These are phyloP conservation scores for Bagarius yarrelli DNA, from an alignment of 2,113 vertebrate species.

Conservation along the genomic window DNA sequence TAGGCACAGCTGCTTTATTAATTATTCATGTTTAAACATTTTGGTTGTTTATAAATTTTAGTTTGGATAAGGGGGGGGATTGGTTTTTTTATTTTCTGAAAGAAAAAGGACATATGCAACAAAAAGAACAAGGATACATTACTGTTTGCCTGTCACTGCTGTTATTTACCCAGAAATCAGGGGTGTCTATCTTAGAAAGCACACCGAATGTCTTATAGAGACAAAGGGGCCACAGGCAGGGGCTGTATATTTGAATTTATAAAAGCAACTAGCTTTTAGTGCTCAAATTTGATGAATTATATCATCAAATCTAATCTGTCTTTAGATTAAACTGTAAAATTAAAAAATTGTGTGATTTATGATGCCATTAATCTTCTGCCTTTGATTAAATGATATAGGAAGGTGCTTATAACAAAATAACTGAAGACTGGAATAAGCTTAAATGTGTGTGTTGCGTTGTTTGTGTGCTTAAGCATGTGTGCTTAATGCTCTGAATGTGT, in stretches of 20 bases:
- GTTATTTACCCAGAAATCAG: neutral
- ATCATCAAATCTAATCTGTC: neutral
- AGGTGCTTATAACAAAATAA: neutral
- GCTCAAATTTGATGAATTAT: neutral
- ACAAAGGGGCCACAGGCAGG: neutral
- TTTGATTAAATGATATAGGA: neutral
- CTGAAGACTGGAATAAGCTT: neutral
- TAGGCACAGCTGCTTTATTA: neutral
- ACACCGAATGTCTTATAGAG: neutral
- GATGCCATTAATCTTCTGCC: neutral
- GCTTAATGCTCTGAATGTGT: neutral
- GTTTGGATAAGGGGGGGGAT: no score
- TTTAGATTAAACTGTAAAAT: neutral
- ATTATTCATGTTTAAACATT: no score
- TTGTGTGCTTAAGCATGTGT: neutral
- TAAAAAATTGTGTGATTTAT: neutral
- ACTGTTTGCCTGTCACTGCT: neutral
- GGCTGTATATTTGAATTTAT: neutral
- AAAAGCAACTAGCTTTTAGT: neutral
- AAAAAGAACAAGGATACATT: neutral
- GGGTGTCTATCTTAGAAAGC: neutral
- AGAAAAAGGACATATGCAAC: neutral
- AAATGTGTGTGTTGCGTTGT: neutral
- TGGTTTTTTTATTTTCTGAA: no score
- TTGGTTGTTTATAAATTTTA: no score